These are phyloP conservation scores for Tachyglossus aculeatus DNA, from an alignment of 2,797 vertebrate genomes.

Conservation along the genomic window DNA sequence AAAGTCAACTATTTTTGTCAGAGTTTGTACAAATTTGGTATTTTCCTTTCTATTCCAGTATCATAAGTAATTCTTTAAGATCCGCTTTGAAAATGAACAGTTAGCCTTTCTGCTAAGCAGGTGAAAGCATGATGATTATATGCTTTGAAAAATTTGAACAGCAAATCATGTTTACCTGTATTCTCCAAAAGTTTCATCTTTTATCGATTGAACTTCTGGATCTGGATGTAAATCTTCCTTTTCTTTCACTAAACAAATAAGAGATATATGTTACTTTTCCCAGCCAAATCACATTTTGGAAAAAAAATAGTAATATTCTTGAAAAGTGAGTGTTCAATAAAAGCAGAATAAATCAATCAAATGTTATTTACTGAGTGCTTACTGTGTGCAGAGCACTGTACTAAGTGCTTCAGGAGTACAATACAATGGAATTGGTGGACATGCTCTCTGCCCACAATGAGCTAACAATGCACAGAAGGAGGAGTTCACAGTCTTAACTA, in stretches of 20 bases:
- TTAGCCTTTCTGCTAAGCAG: constrained; percentile 49
- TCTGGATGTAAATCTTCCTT: constrained; percentile 98
- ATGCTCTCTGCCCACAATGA: too few species aligned
- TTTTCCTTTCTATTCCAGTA: constrained; percentile 27
- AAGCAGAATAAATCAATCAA: too few species aligned
- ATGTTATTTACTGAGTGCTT: too few species aligned
- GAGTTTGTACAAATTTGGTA: constrained; percentile 4
- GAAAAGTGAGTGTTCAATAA: not conserved
- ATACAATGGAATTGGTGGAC: too few species aligned
- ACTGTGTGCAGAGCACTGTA: too few species aligned
- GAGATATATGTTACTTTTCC: not conserved
- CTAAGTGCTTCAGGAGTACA: too few species aligned
- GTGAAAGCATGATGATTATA: constrained; percentile 20
- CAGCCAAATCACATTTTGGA: not conserved
- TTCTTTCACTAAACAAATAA: constrained; percentile 88
- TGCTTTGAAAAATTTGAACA: constrained; percentile 4
- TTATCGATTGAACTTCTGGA: constrained; percentile 92
- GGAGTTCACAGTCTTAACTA: too few species aligned
- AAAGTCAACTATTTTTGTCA: constrained; percentile 10
- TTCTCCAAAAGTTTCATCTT: constrained; percentile 97
- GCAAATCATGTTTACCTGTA: constrained; percentile 86
- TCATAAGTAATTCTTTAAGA: constrained; percentile 54
- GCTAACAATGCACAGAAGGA: too few species aligned
- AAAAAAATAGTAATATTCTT: not conserved
- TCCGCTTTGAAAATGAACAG: constrained; percentile 73